These are phyloP conservation scores for Drosophila paulistorum DNA, from an alignment of 1,140 invertebrate genomes.

Conservation along the genomic window DNA sequence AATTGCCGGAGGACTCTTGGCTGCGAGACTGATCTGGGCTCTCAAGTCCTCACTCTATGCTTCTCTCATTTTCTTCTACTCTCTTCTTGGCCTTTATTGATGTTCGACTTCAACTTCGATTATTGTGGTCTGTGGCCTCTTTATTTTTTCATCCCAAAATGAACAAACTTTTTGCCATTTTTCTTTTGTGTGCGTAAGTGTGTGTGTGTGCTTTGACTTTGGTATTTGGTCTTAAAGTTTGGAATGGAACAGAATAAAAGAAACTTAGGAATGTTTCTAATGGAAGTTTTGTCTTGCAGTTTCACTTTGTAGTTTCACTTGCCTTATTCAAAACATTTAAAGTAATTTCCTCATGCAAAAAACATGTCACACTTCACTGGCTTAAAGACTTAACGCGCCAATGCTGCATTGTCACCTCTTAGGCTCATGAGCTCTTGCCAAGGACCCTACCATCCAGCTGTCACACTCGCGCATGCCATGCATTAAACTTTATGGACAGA, in stretches of 20 bases:
- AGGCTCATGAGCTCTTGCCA: slow-evolving; percentile 27
- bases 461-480: slow-evolving; percentile 53
- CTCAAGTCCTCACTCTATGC: neutral
- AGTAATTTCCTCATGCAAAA: neutral
- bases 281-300: neutral
- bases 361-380: slow-evolving; percentile 2
- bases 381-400: slow-evolving; percentile 22
- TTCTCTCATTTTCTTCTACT: neutral
- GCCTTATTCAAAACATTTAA: neutral
- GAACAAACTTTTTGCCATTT: slow-evolving; percentile 58
- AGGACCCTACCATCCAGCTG: slow-evolving; percentile 31
- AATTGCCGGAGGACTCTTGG: slow-evolving; percentile 21
- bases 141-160: slow-evolving; percentile 3
- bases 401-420: slow-evolving; percentile 28
- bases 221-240: slow-evolving; percentile 12
- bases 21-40: slow-evolving; percentile 9
- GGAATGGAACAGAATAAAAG: neutral
- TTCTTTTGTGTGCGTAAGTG: slow-evolving; percentile 33
- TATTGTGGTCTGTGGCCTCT: slow-evolving; percentile 50
- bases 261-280: neutral
- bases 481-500: slow-evolving; percentile 58
- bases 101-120: slow-evolving; percentile 66
- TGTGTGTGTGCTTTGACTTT: slow-evolving; percentile 6
- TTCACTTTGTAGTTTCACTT: neutral
- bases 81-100: slow-evolving; percentile 28